Evolutionary conservation across 2,113 vertebrate species (phyloP).

Genomic region (Falco punctatus): DNA sequence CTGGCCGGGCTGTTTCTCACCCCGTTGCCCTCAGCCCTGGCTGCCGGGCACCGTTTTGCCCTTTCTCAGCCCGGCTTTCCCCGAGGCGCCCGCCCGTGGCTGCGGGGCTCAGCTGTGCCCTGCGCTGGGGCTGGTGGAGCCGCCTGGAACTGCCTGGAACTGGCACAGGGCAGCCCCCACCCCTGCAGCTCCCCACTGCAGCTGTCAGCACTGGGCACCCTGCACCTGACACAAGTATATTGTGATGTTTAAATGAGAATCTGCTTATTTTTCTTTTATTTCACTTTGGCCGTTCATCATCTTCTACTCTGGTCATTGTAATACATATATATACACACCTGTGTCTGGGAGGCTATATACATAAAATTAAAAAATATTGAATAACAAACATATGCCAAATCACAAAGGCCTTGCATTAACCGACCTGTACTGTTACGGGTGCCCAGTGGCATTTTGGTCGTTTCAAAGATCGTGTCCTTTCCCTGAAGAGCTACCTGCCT

Average conservation of each 20-base stretch:
- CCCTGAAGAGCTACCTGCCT: neutral
- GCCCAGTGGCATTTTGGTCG: neutral
- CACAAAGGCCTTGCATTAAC: neutral
- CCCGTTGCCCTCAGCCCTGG: neutral
- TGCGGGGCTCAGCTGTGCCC: neutral
- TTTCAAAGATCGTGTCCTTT: neutral
- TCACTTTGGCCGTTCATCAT: neutral
- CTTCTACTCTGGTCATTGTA: neutral
- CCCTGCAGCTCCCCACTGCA: accelerated
- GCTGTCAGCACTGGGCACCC: accelerated
- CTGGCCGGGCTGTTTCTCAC: neutral
- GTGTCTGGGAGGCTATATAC: neutral
- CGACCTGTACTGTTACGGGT: neutral
- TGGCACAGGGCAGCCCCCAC: neutral
- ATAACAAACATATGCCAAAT: neutral
- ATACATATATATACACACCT: neutral
- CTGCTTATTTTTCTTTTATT: neutral
- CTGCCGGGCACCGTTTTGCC: neutral
- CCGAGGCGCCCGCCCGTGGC: neutral
- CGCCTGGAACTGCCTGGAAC: no score
- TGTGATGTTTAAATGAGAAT: neutral
- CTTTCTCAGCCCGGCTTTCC: neutral
- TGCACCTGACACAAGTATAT: accelerated
- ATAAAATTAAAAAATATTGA: neutral
- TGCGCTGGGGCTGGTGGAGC: neutral